phyloP scores from a whole-genome alignment of 2,113 vertebrate species.

The Prionailurus viverrinus region DNA sequence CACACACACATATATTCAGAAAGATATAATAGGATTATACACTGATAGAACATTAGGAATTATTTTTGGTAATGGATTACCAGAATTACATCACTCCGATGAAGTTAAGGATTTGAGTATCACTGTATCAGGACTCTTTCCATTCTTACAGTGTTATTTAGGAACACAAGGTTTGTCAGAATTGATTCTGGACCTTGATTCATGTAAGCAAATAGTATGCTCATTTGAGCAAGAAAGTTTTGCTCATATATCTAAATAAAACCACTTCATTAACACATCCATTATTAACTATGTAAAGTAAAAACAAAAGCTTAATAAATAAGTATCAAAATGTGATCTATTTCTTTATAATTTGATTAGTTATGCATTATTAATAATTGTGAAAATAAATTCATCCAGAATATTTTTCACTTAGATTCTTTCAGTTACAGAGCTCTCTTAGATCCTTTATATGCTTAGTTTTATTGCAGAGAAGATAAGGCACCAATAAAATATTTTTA shows the following conservation, averaged over 20 bases:
- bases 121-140: background rate
- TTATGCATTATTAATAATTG: background rate
- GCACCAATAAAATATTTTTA: background rate
- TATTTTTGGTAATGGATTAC: background rate
- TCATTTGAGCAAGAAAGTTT: background rate
- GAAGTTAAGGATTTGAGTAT: background rate
- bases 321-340: background rate
- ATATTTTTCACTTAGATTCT: constrained; percentile 17
- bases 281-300: background rate
- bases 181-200: background rate
- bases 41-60: background rate
- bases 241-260: background rate
- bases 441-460: background rate
- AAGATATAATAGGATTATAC: background rate
- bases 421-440: background rate
- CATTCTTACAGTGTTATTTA: background rate
- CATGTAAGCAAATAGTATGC: background rate
- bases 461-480: background rate
- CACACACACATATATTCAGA: too few species aligned
- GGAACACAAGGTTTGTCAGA: background rate
- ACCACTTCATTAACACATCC: background rate
- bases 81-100: background rate
- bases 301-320: background rate
- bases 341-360: background rate
- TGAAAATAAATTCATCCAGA: background rate